Evolutionary conservation across 2,888 invertebrate genomes (phyloP).

Genomic region (Caenorhabditis parvicauda): DNA sequence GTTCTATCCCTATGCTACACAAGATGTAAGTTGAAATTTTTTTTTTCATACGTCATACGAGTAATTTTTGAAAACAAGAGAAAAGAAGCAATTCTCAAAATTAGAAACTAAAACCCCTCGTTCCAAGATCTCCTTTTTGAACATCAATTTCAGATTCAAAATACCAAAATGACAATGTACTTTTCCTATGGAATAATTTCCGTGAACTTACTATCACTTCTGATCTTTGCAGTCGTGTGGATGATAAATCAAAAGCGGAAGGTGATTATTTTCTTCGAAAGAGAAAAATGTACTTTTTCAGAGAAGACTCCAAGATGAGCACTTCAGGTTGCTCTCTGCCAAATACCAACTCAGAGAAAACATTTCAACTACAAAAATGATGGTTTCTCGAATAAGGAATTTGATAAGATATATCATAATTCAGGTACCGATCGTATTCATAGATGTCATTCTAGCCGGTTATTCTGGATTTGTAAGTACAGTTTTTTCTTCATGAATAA

Average conservation of each 20-base stretch:
- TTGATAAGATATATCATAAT: constrained; percentile 17
- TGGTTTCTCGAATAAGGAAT: too few relatives aligned
- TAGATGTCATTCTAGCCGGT: background rate
- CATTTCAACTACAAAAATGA: constrained; percentile 23
- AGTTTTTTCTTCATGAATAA: background rate
- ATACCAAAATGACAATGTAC: constrained; percentile 13
- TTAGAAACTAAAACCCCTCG: too few relatives aligned
- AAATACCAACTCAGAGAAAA: constrained; percentile 21
- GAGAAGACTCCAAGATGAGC: constrained; percentile 17
- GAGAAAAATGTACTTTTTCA: constrained; percentile 7
- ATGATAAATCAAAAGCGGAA: constrained; percentile 18
- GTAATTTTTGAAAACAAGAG: too few relatives aligned
- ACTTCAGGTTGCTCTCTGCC: constrained; percentile 20
- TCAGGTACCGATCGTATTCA: constrained; percentile 18
- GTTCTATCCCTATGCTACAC: constrained; percentile 22
- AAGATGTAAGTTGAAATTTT: constrained; percentile 13
- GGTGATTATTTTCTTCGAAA: constrained; percentile 3
- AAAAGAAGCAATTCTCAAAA: too few relatives aligned
- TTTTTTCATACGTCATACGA: too few relatives aligned
- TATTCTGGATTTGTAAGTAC: background rate
- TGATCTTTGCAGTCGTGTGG: constrained; percentile 14
- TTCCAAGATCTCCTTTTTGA: too few relatives aligned
- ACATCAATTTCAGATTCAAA: constrained; percentile 13
- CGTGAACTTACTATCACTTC: constrained; percentile 11
- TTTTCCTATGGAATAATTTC: constrained; percentile 13